Conservation (phyloP, 1,140 invertebrate genomes). For the Neodiprion virginianus region DNA sequence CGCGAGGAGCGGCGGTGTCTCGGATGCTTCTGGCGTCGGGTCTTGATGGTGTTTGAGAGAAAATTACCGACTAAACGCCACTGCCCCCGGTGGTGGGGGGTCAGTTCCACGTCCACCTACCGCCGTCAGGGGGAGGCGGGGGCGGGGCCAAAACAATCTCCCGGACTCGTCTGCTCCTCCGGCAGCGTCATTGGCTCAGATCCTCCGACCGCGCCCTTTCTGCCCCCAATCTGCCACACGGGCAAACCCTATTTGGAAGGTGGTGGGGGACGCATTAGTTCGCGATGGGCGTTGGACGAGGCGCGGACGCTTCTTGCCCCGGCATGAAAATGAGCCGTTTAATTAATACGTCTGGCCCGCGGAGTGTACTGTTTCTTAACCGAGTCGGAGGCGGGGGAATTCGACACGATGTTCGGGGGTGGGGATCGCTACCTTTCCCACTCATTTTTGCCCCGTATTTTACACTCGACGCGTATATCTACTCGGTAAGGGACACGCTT, state of each 20-base stretch:
- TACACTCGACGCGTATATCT: too few relatives aligned
- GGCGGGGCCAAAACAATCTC: conserved; percentile 21
- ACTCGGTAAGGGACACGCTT: too few relatives aligned
- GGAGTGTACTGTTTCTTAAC: conserved; percentile 17
- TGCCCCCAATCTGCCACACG: background rate
- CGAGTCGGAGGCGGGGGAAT: too few relatives aligned
- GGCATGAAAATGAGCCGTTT: conserved; percentile 62
- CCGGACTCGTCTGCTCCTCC: conserved; percentile 1
- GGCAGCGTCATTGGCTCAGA: background rate
- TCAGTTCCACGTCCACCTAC: conserved; percentile 18
- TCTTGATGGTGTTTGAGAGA: conserved; percentile 60
- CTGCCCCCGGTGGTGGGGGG: conserved; percentile 33
- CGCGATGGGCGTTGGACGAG: conserved; percentile 59
- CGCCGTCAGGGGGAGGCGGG: conserved; percentile 20
- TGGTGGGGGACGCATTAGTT: conserved; percentile 46
- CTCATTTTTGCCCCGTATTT: too few relatives aligned
- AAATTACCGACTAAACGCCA: conserved; percentile 59
- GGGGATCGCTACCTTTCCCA: too few relatives aligned
- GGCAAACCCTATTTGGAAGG: background rate
- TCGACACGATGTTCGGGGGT: too few relatives aligned
- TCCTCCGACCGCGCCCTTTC: background rate
- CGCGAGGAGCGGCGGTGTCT: conserved; percentile 26
- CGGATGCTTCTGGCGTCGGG: conserved; percentile 56
- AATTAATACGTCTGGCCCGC: conserved; percentile 60
- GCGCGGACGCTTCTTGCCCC: conserved; percentile 49